These are phyloP conservation scores for Encarsia formosa DNA, from an alignment of 2,888 invertebrate species.

Conservation along the genomic window DNA sequence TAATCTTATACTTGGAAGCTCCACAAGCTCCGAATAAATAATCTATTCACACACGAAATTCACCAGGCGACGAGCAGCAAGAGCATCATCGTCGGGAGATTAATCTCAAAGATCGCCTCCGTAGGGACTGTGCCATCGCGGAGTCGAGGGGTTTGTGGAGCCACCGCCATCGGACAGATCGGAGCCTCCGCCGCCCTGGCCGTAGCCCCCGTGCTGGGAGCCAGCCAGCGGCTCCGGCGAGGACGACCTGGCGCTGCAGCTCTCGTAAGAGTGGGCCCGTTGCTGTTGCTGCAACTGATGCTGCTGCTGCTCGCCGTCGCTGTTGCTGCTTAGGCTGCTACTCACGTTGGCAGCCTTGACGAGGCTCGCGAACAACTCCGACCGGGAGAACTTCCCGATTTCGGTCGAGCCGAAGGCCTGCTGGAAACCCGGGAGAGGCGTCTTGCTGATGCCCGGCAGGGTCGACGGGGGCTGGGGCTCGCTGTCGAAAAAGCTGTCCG, in stretches of 20 bases:
- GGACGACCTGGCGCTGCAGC: constrained; percentile 15
- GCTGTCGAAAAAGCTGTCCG: constrained; percentile 32
- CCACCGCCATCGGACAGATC: neutral
- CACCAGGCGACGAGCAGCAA: neutral
- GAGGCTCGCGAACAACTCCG: constrained; percentile 64
- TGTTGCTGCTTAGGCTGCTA: constrained; percentile 34
- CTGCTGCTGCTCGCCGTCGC: constrained; percentile 16
- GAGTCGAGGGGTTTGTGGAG: constrained; percentile 18
- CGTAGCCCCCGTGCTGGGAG: constrained; percentile 13
- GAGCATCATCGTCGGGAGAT: constrained; percentile 35
- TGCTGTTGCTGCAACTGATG: constrained; percentile 1
- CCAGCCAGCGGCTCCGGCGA: constrained; percentile 6
- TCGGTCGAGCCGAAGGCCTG: constrained; percentile 84
- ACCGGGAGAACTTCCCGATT: constrained; percentile 72
- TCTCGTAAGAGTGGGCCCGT: constrained; percentile 11
- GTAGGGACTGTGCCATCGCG: constrained; percentile 49
- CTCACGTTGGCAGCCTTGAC: constrained; percentile 50
- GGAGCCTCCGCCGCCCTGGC: neutral
- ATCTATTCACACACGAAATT: neutral
- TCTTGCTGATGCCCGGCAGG: constrained; percentile 25
- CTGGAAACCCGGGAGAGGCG: constrained; percentile 75
- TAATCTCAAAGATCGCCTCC: constrained; percentile 46
- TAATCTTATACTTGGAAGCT: neutral
- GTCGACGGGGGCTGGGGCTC: constrained; percentile 30
- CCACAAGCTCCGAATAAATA: neutral